These are phyloP conservation scores for Cynoglossus semilaevis DNA, from an alignment of 2,113 vertebrate genomes.

Conservation along the genomic window DNA sequence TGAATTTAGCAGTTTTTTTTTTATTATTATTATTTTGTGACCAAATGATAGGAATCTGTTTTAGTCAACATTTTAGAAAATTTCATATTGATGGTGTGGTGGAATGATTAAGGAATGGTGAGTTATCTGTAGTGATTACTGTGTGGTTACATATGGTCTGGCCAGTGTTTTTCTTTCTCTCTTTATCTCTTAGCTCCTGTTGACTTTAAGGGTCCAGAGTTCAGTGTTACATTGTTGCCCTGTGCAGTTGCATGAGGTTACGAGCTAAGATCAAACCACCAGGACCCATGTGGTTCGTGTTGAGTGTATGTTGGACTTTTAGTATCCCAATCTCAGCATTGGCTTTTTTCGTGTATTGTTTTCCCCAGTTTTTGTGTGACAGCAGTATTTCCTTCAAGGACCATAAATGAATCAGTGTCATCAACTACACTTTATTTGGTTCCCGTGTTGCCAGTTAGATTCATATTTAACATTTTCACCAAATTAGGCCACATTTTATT, in stretches of 20 bases:
- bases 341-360: too few relatives aligned
- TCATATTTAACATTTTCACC: too few relatives aligned
- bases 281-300: background rate
- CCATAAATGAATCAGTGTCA: too few relatives aligned
- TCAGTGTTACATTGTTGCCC: conserved; percentile 17
- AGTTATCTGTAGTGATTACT: background rate
- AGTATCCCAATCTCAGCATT: too few relatives aligned
- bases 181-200: background rate
- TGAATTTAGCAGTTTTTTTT: conserved; percentile 8
- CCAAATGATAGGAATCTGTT: conserved; percentile 10
- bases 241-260: conserved; percentile 19
- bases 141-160: background rate
- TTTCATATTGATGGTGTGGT: background rate
- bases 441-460: too few relatives aligned
- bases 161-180: conserved; percentile 1
- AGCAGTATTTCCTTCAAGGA: too few relatives aligned
- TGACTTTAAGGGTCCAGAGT: background rate
- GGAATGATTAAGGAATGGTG: background rate
- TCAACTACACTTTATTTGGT: too few relatives aligned
- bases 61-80: conserved; percentile 4
- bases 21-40: conserved; percentile 16
- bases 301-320: background rate
- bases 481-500: too few relatives aligned
- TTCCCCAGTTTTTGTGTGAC: too few relatives aligned
- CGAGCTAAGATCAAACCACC: background rate